A percentile compares a stretch with the other conserved stretches of the same genome.
Conservation (phyloP, 2,888 invertebrate genomes). For the Napeogenes sylphis region DNA sequence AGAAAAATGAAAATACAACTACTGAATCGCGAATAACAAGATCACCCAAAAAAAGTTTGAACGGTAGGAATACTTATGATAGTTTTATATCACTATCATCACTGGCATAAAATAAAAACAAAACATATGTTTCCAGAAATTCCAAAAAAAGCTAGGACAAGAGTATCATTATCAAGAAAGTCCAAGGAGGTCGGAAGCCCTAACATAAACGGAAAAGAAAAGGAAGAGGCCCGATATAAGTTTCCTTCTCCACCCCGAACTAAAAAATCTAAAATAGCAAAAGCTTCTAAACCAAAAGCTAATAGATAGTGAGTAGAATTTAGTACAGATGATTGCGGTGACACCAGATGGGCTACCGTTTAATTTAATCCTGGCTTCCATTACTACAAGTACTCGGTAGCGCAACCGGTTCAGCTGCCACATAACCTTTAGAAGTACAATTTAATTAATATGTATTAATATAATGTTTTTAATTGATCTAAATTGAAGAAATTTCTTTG, state of each 20-base stretch:
- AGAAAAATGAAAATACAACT: background rate
- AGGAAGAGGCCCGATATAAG: slow-evolving; percentile 34
- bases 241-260: slow-evolving; percentile 33
- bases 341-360: slow-evolving; percentile 1
- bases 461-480: background rate
- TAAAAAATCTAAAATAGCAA: slow-evolving; percentile 16
- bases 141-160: background rate
- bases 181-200: background rate
- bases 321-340: slow-evolving; percentile 1
- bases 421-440: slow-evolving; percentile 2
- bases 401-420: slow-evolving; percentile 4
- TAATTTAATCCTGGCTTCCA: background rate
- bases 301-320: slow-evolving; percentile 35
- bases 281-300: slow-evolving; percentile 26
- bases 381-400: background rate
- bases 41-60: slow-evolving; percentile 2
- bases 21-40: background rate
- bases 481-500: background rate
- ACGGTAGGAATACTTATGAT: background rate
- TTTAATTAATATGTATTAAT: background rate
- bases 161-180: slow-evolving; percentile 6
- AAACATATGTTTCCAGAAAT: background rate
- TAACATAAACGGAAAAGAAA: slow-evolving; percentile 1
- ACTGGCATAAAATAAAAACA: background rate
- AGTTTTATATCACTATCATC: background rate